Base-by-base conservation (phyloP, 2,888 invertebrate species). In the Hemistola chrysoprasaria region DNA sequence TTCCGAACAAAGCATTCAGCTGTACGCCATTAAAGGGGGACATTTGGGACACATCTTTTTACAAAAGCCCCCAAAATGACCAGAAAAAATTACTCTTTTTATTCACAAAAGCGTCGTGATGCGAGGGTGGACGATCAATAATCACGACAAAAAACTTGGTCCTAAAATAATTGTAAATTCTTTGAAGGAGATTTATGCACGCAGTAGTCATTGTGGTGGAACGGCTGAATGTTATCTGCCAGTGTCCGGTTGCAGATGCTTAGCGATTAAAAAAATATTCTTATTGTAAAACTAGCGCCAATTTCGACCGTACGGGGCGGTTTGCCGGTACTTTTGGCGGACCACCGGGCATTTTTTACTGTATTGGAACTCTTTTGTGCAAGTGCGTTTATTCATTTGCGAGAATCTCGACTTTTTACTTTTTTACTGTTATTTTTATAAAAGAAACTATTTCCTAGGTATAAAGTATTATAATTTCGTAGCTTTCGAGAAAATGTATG, bases 91-190 rank as follows among this genome's bases (percentile, higher is more conserved):
- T 49, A 73, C 76, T 78, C 78, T 80, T 83, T 81, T 78, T 71
- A 70, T 60, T 49, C 57, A 83, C 85, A 86, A 88, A 75, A 55
- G 79, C 29, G 53, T 58, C 70, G 58, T 75, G 75, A 78, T 75
- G 86, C 71, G 86, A 76, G 87, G 88, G 87, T 83, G 87, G 84
- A 84, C 81, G 76, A 78, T 80, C 80, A 74, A 79, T 84, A 71
- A 84, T 83, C 76, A 44, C 61, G 53, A 66, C 76, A 79, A 73
- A 78, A 82, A 73, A 73, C 56, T 49, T n/a, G n/a, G 59, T 65
- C 62, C 71, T 79, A 78, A 82, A 83, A 84, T 85, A 81, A 82
- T 84, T 84, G 82, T 81, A 75, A 75, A 78, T 82, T 81, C 69
- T 72, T 75, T 72, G 73, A 78, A 76, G 68, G 69, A 78, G 84